Conservation (phyloP, 2,888 invertebrate genomes). For the Dorcus hopei region DNA sequence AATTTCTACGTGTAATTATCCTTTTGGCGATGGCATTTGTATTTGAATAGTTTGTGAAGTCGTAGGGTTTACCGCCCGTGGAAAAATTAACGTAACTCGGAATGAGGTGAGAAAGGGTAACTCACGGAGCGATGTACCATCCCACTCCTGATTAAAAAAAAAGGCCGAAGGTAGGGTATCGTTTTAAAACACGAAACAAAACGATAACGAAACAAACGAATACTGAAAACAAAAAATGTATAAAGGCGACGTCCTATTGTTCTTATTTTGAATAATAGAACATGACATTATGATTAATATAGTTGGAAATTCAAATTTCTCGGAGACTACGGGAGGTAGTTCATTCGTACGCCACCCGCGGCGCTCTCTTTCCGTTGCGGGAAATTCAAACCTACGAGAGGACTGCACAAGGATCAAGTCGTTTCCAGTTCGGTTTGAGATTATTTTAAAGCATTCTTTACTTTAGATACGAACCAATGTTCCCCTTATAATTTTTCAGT, state of each 20-base stretch:
- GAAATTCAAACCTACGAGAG: slow-evolving; percentile 33
- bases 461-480: neutral
- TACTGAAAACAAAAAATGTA: neutral
- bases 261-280: slow-evolving; percentile 47
- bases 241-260: slow-evolving; percentile 32
- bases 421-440: slow-evolving; percentile 1
- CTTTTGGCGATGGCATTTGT: too few relatives aligned
- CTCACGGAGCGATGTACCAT: too few relatives aligned
- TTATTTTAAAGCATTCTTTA: slow-evolving; percentile 9
- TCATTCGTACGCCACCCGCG: slow-evolving; percentile 38
- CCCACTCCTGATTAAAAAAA: too few relatives aligned
- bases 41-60: too few relatives aligned
- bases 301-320: slow-evolving; percentile 47
- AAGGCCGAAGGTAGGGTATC: too few relatives aligned
- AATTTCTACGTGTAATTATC: too few relatives aligned
- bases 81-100: too few relatives aligned
- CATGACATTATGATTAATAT: slow-evolving; percentile 49
- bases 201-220: slow-evolving; percentile 1
- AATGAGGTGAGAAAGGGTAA: too few relatives aligned
- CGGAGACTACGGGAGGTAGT: slow-evolving; percentile 43
- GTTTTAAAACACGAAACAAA: neutral
- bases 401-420: slow-evolving; percentile 20
- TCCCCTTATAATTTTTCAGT: slow-evolving; percentile 8
- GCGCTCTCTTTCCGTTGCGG: slow-evolving; percentile 28
- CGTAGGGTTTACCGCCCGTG: too few relatives aligned